Evolutionary conservation across 1,140 invertebrate species (phyloP).

Genomic region (Berghia stephanieae): DNA sequence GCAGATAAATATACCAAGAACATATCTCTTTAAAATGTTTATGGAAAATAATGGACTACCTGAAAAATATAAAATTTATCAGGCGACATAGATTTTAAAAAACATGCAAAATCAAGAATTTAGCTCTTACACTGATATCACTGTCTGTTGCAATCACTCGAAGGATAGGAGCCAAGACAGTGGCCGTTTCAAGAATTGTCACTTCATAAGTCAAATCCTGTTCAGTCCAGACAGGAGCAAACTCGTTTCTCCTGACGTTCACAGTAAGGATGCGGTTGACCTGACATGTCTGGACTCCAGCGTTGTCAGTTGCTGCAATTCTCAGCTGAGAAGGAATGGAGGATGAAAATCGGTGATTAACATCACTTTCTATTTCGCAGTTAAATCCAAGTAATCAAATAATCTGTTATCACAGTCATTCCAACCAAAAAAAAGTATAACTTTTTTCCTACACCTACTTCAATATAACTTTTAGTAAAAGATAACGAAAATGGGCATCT

Average conservation of each 20-base stretch:
- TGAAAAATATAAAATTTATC: not conserved
- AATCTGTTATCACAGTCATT: too few species aligned
- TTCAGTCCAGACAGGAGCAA: conserved; percentile 37
- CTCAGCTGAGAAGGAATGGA: conserved; percentile 40
- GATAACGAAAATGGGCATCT: too few species aligned
- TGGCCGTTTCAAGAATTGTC: conserved; percentile 43
- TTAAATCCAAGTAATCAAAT: too few species aligned
- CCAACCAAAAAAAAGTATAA: too few species aligned
- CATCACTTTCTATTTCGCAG: too few species aligned
- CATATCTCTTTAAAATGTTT: too few species aligned
- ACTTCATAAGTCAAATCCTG: conserved; percentile 21
- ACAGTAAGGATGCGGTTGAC: conserved; percentile 40
- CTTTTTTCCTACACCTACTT: too few species aligned
- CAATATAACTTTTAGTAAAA: too few species aligned
- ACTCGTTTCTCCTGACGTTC: conserved; percentile 42
- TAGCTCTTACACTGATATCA: conserved; percentile 35
- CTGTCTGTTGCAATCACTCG: conserved; percentile 35
- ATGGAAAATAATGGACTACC: conserved; percentile 12
- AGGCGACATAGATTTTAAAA: too few species aligned
- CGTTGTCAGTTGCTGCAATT: conserved; percentile 40
- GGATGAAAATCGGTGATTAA: not conserved
- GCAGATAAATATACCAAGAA: too few species aligned
- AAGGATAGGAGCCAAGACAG: conserved; percentile 30
- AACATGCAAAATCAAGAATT: too few species aligned
- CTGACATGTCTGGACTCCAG: conserved; percentile 35